These are phyloP conservation scores for Stictocephala bisonia DNA, from an alignment of 2,888 invertebrate species.

Conservation along the genomic window DNA sequence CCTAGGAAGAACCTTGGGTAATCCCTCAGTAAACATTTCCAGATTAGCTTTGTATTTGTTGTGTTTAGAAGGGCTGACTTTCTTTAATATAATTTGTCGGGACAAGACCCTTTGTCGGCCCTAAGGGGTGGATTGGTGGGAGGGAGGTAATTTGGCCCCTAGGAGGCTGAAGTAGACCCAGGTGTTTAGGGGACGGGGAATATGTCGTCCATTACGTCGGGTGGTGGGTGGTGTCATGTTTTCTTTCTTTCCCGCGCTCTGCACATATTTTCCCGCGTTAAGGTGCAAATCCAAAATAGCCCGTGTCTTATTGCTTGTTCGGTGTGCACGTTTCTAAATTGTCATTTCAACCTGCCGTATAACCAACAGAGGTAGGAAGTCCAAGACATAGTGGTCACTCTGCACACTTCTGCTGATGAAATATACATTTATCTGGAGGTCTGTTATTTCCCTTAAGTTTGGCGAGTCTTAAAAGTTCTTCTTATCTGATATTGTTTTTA, in stretches of 20 bases:
- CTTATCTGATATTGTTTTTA: no score
- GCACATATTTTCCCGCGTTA: not conserved
- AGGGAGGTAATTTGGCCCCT: not conserved
- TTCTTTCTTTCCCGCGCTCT: slow-evolving; percentile 12
- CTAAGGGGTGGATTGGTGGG: slow-evolving; percentile 5
- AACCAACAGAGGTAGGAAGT: no score
- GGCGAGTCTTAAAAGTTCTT: no score
- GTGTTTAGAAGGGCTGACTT: slow-evolving; percentile 36
- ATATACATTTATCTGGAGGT: no score
- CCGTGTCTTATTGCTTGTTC: slow-evolving; percentile 29
- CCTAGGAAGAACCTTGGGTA: no score
- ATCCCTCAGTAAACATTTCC: slow-evolving; percentile 9
- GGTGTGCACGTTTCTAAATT: slow-evolving; percentile 3
- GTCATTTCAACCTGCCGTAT: no score
- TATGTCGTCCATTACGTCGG: slow-evolving; percentile 25
- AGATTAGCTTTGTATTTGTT: slow-evolving; percentile 40
- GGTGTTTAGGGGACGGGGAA: slow-evolving; percentile 38
- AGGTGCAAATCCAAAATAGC: slow-evolving; percentile 31
- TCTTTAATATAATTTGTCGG: slow-evolving; percentile 40
- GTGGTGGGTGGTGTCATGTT: slow-evolving; percentile 37
- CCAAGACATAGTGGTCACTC: no score
- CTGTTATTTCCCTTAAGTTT: no score
- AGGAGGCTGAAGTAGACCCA: slow-evolving; percentile 35
- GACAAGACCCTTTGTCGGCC: slow-evolving; percentile 39
- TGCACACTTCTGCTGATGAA: no score